Evolutionary conservation across 2,797 vertebrate genomes (phyloP), one percentile per base, ranked within the genome.

Genomic region (Coluber constrictor): DNA sequence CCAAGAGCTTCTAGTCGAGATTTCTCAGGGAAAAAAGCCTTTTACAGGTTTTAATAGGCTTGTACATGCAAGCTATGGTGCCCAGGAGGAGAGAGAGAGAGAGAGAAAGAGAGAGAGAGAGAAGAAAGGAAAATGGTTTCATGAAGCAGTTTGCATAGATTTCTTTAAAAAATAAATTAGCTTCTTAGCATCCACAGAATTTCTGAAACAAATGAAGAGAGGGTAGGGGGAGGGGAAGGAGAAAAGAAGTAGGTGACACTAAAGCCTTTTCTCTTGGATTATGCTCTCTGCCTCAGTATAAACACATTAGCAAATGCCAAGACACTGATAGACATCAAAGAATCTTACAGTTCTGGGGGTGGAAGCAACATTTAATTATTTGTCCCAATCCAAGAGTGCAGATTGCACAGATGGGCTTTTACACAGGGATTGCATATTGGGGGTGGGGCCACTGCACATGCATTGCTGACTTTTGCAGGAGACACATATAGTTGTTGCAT

Each of bases 111-210:
- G 23, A 18, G 32, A 56, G 43, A 54, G 18, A 23, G 6, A 4
- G 51, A 16, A 57, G 43, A 13, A 74, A 60, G 83, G 43, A 54
- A 87, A 90, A 87, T 8, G 1, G 23, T 32, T 93, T 89, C 18
- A 59, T 74, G 43, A 37, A 25, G 55, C 29, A 74, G 32, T 86
- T 93, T 93, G 93, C 93, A 93, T 93, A 93, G 93, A 16, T 89
- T 54, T 10, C 10, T 87, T 43, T 18, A 23, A 79, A 79, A 43
- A 79, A 83, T 5, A 25, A 47, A 86, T 18, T 27, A 32, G 43
- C 54, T 93, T 47, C 61, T 70, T 56, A 90, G 90, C 61, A 18
- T 83, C 66, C 57, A 12, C 56, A 61, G 23, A 88, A 88, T 51
- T 88, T 88, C 29, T 5, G 86, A 57, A 61, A 11, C 74, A 25